phyloP scores from a whole-genome alignment of 2,113 vertebrate species.

The Mugil cephalus region DNA sequence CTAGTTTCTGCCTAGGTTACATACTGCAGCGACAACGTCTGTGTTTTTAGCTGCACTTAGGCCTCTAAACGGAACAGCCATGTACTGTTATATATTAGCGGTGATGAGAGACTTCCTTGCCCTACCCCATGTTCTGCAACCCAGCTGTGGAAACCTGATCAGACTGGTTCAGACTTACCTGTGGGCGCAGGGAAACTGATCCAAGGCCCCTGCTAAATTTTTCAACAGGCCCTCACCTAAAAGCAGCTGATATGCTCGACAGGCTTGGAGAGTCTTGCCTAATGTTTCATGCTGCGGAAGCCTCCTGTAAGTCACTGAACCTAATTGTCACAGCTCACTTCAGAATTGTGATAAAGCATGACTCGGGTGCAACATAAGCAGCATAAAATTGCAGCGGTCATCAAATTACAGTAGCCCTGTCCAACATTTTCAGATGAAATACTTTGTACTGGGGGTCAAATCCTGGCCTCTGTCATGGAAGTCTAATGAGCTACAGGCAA shows the following conservation, averaged over 20 bases:
- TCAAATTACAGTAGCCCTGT: not conserved
- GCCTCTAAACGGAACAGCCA: not conserved
- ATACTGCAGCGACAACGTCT: not conserved
- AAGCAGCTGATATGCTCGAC: constrained; percentile 25
- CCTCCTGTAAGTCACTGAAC: not conserved
- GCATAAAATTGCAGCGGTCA: not conserved
- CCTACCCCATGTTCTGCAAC: constrained; percentile 5
- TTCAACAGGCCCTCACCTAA: constrained; percentile 42
- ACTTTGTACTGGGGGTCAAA: too few relatives aligned
- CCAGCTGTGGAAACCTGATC: constrained; percentile 56
- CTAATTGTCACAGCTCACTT: not conserved
- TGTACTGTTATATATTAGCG: not conserved
- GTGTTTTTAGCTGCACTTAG: not conserved
- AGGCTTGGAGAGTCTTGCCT: constrained; percentile 18
- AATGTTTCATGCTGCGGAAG: constrained; percentile 25
- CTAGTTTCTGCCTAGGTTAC: constrained; percentile 13
- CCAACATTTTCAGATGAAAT: too few relatives aligned
- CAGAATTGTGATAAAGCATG: not conserved
- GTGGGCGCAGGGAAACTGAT: constrained; percentile 36
- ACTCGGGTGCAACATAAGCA: not conserved
- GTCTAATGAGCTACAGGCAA: not conserved
- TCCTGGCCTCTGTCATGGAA: too few relatives aligned
- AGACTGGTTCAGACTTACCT: constrained; percentile 47
- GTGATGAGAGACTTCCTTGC: constrained; percentile 10
- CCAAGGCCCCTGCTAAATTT: constrained; percentile 49